These are phyloP conservation scores for Crotalus helleri DNA, from an alignment of 2,113 vertebrate species.

Conservation along the genomic window DNA sequence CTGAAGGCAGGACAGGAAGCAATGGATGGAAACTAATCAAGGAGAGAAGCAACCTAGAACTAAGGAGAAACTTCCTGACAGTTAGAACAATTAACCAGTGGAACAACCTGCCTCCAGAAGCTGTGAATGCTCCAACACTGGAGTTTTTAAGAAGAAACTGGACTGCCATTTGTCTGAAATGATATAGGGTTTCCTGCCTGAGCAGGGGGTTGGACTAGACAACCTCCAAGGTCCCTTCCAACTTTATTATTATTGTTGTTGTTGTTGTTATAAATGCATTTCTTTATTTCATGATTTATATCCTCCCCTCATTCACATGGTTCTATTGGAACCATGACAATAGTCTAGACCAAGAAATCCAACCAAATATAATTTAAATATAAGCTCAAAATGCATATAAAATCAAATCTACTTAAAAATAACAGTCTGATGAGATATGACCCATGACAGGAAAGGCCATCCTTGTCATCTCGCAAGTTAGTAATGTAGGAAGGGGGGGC, in stretches of 20 bases:
- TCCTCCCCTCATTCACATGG: not conserved
- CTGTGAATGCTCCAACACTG: no score
- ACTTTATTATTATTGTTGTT: not conserved
- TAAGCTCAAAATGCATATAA: not conserved
- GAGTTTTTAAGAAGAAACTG: no score
- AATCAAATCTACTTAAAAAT: not conserved
- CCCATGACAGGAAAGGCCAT: not conserved
- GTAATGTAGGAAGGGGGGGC: not conserved
- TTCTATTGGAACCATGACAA: not conserved
- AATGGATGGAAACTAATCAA: no score
- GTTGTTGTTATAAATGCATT: not conserved
- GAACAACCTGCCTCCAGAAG: no score
- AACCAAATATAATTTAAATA: not conserved
- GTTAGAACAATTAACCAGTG: no score
- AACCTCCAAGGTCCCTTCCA: not conserved
- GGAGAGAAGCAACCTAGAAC: no score
- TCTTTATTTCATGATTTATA: not conserved
- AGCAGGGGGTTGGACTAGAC: not conserved
- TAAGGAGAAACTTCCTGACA: no score
- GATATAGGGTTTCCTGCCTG: not conserved
- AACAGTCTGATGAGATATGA: not conserved
- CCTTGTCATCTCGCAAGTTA: not conserved
- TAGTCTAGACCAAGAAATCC: not conserved
- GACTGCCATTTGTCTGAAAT: no score
- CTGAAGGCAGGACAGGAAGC: no score